Percentiles rank a stretch among this genome's conserved stretches.
Conservation (phyloP, 2,797 vertebrate species). For the Gila robusta region DNA sequence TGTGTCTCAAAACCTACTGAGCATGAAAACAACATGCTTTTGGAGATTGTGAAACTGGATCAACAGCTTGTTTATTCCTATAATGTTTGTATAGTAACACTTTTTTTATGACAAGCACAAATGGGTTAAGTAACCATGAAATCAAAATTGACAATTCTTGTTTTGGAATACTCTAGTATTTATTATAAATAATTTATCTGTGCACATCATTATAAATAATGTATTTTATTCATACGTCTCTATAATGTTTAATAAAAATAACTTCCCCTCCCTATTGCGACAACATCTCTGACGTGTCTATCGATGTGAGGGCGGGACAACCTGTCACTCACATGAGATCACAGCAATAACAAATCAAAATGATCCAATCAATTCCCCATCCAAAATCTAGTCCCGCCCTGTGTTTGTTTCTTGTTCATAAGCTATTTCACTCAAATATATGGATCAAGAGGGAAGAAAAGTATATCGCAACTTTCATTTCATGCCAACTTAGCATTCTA, state of each 20-base stretch:
- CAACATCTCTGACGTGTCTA: not conserved
- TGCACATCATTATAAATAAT: not conserved
- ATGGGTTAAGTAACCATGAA: not conserved
- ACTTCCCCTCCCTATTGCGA: not conserved
- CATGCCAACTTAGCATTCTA: not conserved
- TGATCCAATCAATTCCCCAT: not conserved
- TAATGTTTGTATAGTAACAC: not conserved
- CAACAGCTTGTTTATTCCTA: not conserved
- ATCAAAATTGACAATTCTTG: not conserved
- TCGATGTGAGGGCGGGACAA: not conserved
- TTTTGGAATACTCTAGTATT: not conserved
- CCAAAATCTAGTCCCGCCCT: not conserved
- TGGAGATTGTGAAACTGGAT: slow-evolving; percentile 3
- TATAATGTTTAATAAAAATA: not conserved
- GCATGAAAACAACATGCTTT: slow-evolving; percentile 14
- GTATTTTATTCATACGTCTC: not conserved
- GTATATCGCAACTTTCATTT: not conserved
- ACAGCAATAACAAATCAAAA: not conserved
- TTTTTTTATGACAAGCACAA: not conserved
- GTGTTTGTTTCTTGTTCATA: not conserved
- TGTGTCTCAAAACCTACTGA: slow-evolving; percentile 2
- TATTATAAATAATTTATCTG: not conserved
- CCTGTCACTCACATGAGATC: not conserved
- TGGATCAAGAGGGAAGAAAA: not conserved
- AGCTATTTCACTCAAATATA: not conserved